Evolutionary conservation across 2,113 vertebrate species (phyloP), one percentile per base, ranked within the genome.

Genomic region (Scomber japonicus): DNA sequence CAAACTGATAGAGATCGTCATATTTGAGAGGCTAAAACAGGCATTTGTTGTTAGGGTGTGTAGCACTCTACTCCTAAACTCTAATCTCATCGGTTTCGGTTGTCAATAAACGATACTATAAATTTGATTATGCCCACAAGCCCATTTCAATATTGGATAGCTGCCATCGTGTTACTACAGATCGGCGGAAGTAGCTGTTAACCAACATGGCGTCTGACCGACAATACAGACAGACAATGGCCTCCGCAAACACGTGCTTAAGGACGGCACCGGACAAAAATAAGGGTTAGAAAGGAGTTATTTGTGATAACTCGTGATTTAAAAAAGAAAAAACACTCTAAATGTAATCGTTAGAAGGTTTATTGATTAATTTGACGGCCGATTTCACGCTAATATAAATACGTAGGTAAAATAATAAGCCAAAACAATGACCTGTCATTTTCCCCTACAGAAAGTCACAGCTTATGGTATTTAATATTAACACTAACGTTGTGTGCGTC

Each of bases 131-230:
- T 0, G 35, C 9, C 3, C 45, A 60, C 15, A 44, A 30, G 17
- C 21, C 10, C 16, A 66, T 82, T 86, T 54, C n/a, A 14, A 57
- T 19, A 16, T 24, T 72, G 65, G 75, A 27, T 5, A 0, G 44
- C 45, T 46, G 67, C 72, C 70, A 80, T 71, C 46, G 45, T 44
- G 48, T 30, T 83, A 40, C 69, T 19, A 65, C 71, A 61, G 3
- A 62, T 49, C 46, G 71, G 85, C 88, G 88, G 89, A 92, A 92
- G 91, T 89, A 13, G 85, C 84, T 14, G 17, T 54, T 57, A 74
- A 80, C 81, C 90, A 94, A 95, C 88, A 95, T 95, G 94, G 94
- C 94, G 93, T 69, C 90, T 44, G 35, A 19, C 49, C 46, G 17
- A 55, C 53, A 54, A 54, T 40, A 40, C 35, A 40, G 31, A 81